Percentiles rank a stretch among this genome's conserved stretches.
phyloP scores from a whole-genome alignment of 1,140 invertebrate genomes.

The Caerostris extrusa region DNA sequence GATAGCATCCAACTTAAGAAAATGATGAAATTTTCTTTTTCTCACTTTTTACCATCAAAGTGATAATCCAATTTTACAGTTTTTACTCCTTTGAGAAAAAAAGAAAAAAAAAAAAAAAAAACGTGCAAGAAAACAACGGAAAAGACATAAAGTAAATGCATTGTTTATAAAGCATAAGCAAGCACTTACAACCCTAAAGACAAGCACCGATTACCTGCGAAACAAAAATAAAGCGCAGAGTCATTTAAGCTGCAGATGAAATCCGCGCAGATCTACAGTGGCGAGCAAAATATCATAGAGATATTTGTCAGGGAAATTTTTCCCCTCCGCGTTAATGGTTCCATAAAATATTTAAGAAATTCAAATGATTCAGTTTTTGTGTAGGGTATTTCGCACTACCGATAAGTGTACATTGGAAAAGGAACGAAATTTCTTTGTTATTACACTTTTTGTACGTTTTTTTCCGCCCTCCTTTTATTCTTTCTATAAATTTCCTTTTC shows the following conservation, averaged over 20 bases:
- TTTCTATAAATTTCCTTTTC: conserved; percentile 62
- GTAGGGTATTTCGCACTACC: conserved; percentile 74
- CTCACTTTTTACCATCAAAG: neutral
- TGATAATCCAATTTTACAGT: conserved; percentile 51
- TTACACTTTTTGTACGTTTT: conserved; percentile 49
- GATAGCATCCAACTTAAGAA: neutral
- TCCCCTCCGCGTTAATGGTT: conserved; percentile 73
- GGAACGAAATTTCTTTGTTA: conserved; percentile 73
- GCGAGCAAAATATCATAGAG: conserved; percentile 72
- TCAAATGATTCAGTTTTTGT: conserved; percentile 77
- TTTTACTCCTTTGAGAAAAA: neutral
- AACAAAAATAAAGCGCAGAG: conserved; percentile 71
- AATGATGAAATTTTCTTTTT: neutral
- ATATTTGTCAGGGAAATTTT: conserved; percentile 70
- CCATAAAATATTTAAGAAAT: conserved; percentile 81
- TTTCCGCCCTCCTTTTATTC: conserved; percentile 8
- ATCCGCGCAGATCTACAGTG: conserved; percentile 23
- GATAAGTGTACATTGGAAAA: conserved; percentile 75
- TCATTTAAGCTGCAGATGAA: conserved; percentile 53
- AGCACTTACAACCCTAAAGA: conserved; percentile 56
- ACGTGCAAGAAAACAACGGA: neutral
- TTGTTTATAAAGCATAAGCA: conserved; percentile 75
- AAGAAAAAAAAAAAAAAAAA: neutral
- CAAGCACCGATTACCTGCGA: conserved; percentile 50
- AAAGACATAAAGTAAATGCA: conserved; percentile 56